Percentiles rank a stretch among this genome's conserved stretches.
Evolutionary conservation across 2,797 vertebrate species (phyloP).

Genomic region (Falco rusticolus): DNA sequence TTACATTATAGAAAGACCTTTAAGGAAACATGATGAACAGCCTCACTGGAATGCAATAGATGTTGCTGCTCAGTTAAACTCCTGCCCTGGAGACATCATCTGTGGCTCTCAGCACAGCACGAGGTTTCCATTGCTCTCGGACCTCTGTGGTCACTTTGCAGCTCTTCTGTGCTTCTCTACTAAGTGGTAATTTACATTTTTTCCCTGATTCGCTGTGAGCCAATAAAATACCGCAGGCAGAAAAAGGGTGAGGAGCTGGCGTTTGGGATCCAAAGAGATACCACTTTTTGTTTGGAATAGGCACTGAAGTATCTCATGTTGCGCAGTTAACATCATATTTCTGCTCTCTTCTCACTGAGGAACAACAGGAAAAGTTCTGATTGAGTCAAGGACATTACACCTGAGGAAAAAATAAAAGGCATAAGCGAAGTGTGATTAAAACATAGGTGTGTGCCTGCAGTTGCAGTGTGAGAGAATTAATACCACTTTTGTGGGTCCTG

Average conservation of each 20-base stretch:
- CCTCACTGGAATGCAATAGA: neutral
- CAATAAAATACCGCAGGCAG: neutral
- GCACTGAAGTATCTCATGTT: neutral
- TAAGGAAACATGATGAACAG: neutral
- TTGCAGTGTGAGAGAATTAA: neutral
- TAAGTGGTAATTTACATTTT: neutral
- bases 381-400: neutral
- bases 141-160: neutral
- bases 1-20: neutral
- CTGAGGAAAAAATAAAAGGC: neutral
- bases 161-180: neutral
- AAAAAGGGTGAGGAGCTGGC: neutral
- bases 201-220: fast-evolving
- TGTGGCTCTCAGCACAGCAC: neutral
- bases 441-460: neutral
- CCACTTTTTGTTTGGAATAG: neutral
- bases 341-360: neutral
- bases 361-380: neutral
- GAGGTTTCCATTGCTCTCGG: neutral
- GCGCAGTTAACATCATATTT: neutral
- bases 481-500: neutral
- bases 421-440: neutral
- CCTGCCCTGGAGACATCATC: neutral
- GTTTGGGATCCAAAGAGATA: neutral
- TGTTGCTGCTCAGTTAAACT: neutral